phyloP scores from a whole-genome alignment of 2,888 invertebrate genomes.

The Andricus curvator region DNA sequence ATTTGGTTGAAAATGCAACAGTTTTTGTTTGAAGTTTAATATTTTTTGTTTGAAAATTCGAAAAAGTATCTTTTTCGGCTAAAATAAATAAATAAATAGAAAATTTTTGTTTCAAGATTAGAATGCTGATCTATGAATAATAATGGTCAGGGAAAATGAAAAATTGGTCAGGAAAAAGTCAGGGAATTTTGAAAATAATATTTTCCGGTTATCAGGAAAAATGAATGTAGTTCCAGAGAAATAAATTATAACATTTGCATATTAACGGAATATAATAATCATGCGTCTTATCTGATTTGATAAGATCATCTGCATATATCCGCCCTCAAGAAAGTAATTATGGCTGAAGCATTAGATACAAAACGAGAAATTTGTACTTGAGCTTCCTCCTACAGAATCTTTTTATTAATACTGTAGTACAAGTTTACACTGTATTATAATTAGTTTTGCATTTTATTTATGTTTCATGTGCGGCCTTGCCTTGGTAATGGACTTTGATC shows the following conservation, averaged over 20 bases:
- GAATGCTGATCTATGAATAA: too few relatives aligned
- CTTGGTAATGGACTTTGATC: conserved; percentile 45
- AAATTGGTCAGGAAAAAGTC: too few relatives aligned
- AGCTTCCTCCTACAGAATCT: conserved; percentile 46
- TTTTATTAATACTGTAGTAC: conserved; percentile 36
- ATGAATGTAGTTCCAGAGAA: neutral
- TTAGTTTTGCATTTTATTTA: conserved; percentile 61
- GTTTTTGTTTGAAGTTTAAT: too few relatives aligned
- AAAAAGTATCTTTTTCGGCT: too few relatives aligned
- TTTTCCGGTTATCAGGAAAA: too few relatives aligned
- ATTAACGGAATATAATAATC: neutral
- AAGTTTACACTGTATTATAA: conserved; percentile 50
- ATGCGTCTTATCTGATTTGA: conserved; percentile 51
- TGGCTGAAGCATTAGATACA: conserved; percentile 53
- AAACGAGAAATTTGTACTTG: conserved; percentile 57
- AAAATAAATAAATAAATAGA: too few relatives aligned
- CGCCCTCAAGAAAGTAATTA: conserved; percentile 53
- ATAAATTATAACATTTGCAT: neutral
- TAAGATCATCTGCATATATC: conserved; percentile 51
- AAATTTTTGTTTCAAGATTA: too few relatives aligned
- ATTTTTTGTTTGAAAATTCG: too few relatives aligned
- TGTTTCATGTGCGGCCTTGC: conserved; percentile 67
- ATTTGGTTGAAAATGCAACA: too few relatives aligned
- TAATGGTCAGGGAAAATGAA: too few relatives aligned
- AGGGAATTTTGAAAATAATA: too few relatives aligned